Base-by-base conservation (phyloP, 2,888 invertebrate genomes). In the Chouioia cunea region DNA sequence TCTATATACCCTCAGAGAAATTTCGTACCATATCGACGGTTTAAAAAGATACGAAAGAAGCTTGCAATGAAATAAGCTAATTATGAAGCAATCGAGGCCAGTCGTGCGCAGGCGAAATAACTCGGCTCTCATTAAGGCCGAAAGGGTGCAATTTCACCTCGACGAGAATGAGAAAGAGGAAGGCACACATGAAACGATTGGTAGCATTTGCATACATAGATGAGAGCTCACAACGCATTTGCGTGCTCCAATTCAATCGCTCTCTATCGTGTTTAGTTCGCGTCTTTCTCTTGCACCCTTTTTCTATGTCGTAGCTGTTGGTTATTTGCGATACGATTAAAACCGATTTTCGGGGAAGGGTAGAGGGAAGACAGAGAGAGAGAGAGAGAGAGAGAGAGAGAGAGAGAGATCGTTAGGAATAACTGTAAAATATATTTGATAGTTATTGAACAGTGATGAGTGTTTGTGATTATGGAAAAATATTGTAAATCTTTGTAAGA, bases 161-260 rank as follows among this genome's bases (percentile, higher is more conserved):
- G 36, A 36, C 36, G 36, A 36, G 36, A 36, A n/a, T n/a, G 27
- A 27, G 6, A 27, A 6, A 27, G 18, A 57, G 36, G 20, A 27
- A 36, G 46, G 22, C 4, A 54, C 10, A 36, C 47, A 62, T 50
- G 16, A 27, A 52, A 36, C 36, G 36, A 36, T 14, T 50, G 27
- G 44, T 20, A 22, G 48, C 47, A 70, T 64, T 64, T 69, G 53
- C 69, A 69, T 69, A 69, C 27, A 53, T 44, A 36, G 58, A 65
- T 44, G 50, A 36, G 6, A 6, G 1, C 57, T 52, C 27, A 1
- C 43, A 46, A 15, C n/a, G 16, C 47, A 44, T 14, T 22, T 4
- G 50, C 44, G 48, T 36, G 52, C 10, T 44, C 27, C 44, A 36
- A 67, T 67, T 59, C 52, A 69, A 62, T 63, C 44, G 23, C 50